Evolutionary conservation across 2,888 invertebrate species (phyloP).

Genomic region (Euplexia lucipara): DNA sequence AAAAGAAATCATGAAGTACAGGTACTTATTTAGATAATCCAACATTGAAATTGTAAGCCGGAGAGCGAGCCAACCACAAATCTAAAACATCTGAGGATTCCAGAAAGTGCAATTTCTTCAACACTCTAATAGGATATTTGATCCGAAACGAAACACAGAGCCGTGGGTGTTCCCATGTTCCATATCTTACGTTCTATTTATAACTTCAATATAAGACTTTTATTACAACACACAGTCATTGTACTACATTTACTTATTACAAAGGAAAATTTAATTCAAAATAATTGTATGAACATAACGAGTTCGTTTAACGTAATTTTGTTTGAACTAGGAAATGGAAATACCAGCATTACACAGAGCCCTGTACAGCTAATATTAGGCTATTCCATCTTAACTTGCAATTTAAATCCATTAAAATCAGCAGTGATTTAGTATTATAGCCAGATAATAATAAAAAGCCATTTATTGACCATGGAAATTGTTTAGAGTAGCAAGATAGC

Average conservation of each 20-base stretch:
- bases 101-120: conserved; percentile 62
- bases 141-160: conserved; percentile 53
- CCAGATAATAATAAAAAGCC: neutral
- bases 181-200: conserved; percentile 11
- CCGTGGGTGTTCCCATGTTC: conserved; percentile 28
- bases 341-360: neutral
- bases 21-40: conserved; percentile 36
- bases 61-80: conserved; percentile 35
- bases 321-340: conserved; percentile 22
- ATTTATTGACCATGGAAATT: conserved; percentile 18
- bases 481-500: conserved; percentile 12
- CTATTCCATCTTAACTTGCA: conserved; percentile 13
- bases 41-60: conserved; percentile 35
- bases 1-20: conserved; percentile 28
- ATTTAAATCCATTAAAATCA: conserved; percentile 25
- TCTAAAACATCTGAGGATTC: conserved; percentile 31
- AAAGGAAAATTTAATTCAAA: conserved; percentile 13
- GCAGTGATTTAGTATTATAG: neutral
- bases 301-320: conserved; percentile 24
- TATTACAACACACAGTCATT: conserved; percentile 17
- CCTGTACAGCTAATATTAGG: conserved; percentile 20
- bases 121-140: conserved; percentile 69
- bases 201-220: conserved; percentile 13
- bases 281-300: conserved; percentile 16
- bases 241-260: conserved; percentile 15